phyloP scores from a whole-genome alignment of 2,888 invertebrate species.

The Agrenia bidenticulata region DNA sequence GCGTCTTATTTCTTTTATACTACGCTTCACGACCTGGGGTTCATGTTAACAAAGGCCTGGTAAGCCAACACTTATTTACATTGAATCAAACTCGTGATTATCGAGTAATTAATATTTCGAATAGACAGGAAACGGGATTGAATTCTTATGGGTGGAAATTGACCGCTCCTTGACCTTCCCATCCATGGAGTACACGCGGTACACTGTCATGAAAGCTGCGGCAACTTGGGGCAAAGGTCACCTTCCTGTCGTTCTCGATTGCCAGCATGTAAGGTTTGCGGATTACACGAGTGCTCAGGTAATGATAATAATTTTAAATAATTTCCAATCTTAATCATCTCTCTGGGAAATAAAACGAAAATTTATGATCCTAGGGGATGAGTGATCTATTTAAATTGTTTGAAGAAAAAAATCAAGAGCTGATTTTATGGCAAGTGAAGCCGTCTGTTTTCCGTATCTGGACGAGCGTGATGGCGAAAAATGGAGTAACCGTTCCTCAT shows the following conservation, averaged over 20 bases:
- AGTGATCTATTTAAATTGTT: constrained; percentile 40
- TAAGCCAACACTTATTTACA: background rate
- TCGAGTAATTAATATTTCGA: background rate
- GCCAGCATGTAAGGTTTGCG: constrained; percentile 81
- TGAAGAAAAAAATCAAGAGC: constrained; percentile 33
- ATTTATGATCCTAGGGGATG: constrained; percentile 30
- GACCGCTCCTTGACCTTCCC: constrained; percentile 80
- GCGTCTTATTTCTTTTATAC: constrained; percentile 79
- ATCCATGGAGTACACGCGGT: constrained; percentile 82
- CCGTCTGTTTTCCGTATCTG: constrained; percentile 32
- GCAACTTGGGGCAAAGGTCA: constrained; percentile 63
- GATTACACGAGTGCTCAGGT: constrained; percentile 82
- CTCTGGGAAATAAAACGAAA: too few species aligned
- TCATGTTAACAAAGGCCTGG: constrained; percentile 60
- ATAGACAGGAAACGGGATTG: background rate
- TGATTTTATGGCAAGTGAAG: constrained; percentile 43
- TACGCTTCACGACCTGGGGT: constrained; percentile 84
- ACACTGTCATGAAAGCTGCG: constrained; percentile 73
- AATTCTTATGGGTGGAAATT: constrained; percentile 18
- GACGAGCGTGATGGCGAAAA: constrained; percentile 5
- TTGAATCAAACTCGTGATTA: background rate
- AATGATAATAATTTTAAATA: too few species aligned
- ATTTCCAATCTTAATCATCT: too few species aligned
- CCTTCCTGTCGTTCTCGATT: constrained; percentile 79
- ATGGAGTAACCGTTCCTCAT: background rate